Evolutionary conservation across 2,888 invertebrate genomes (phyloP), one percentile per base, ranked within the genome.

Genomic region (Phasia obesa): DNA sequence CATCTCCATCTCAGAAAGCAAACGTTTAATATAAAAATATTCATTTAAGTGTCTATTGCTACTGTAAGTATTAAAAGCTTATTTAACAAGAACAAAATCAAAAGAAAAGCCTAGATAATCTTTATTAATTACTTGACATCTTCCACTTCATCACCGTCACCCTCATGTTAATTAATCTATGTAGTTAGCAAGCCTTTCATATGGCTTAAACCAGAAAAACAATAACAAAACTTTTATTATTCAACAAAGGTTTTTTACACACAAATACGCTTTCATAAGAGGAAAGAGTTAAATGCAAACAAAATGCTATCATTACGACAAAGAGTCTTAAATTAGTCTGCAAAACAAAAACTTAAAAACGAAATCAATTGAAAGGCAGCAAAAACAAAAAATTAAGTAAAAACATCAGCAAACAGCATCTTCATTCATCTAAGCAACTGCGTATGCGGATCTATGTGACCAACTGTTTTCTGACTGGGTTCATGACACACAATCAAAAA

Each of bases 151-250:
- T 6, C 38, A 15, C 15, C 15, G 13, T 38, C 13, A 2, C 15
- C 13, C 13, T 38, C 38, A 38, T 42, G 3, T 15, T 42, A 53
- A 77, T 77, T 38, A 64, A 70, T 38, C 51, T 35, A 44, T 53
- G 62, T 44, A n/a, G 42, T 60, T 70, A 47, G 49, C 23, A 64
- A 70, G 38, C 19, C 35, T 23, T 59, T 59, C 13, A 38, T 70
- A 7, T 60, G 15, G 42, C n/a, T 31, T 38, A 13, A 11, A 15
- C 3, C 5, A 27, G 21, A 62, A 55, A 65, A 38, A 57, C 21
- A n/a, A n/a, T n/a, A 64, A 1, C 21, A 55, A 47, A 55, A 57
- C 23, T 75, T 75, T 35, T 74, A 31, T 55, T 74, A 74, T 47
- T 25, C 17, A 74, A 74, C 31, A 55, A 23, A 64, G 35, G 35